Evolutionary conservation across 2,113 vertebrate genomes (phyloP).

Genomic region (Stegostoma tigrinum): DNA sequence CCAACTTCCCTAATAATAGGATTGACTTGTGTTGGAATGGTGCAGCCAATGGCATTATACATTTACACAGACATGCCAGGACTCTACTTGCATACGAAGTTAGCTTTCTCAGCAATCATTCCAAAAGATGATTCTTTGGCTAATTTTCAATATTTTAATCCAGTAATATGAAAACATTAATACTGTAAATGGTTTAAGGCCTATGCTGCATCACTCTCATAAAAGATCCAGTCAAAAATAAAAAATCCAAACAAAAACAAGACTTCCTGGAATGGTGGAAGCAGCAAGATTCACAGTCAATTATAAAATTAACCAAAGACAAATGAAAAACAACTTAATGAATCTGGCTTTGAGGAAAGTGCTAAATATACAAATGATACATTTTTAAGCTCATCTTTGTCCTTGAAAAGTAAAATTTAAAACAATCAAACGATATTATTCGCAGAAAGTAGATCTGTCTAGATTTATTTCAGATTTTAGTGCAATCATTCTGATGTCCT

Average conservation of each 20-base stretch:
- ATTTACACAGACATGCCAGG: not conserved
- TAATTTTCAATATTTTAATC: not conserved
- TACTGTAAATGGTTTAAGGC: not conserved
- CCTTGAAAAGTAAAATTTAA: not conserved
- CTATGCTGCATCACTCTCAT: not conserved
- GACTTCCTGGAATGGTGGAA: not conserved
- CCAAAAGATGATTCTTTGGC: not conserved
- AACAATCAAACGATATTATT: not conserved
- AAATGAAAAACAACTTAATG: not conserved
- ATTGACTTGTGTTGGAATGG: not conserved
- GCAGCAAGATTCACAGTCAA: not conserved
- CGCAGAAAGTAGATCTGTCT: not conserved
- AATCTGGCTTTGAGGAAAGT: not conserved
- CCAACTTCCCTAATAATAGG: not conserved
- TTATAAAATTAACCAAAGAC: not conserved
- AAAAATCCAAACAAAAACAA: not conserved
- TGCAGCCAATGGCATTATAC: not conserved
- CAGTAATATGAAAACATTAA: not conserved
- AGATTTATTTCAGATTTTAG: not conserved
- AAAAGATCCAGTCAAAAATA: not conserved
- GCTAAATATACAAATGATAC: not conserved
- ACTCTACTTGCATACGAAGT: not conserved
- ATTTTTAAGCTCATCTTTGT: not conserved
- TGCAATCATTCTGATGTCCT: not conserved
- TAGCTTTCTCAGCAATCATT: not conserved